Evolutionary conservation across 1,140 invertebrate species (phyloP), one percentile per base, ranked within the genome.

Genomic region (Mactra quadrangularis): DNA sequence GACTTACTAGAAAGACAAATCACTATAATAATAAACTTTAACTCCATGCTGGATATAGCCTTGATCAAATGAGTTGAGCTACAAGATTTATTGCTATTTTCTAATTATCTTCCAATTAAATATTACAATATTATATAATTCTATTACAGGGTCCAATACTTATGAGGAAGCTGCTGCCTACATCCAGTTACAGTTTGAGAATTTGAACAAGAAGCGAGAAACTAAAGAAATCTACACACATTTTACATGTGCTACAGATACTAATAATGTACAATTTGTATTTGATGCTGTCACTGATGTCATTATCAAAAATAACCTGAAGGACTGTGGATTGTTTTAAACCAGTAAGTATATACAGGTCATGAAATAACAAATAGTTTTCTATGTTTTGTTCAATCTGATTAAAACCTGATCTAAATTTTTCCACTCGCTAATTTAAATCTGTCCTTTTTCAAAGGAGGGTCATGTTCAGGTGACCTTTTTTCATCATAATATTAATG

Each of bases 151-250:
- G 87, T 96, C 97, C 81, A 98, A 99, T 95, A 98, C 99, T 89
- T 99, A 99, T 93, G 97, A 98, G 86, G 98, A 99, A 94, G 98
- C 98, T 84, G 98, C 98, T 47, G 97, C 98, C 59, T 99, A 99
- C 94, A 99, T 99, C 81, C 97, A 99, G 93, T 96, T 97, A 88
- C 98, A 99, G 95, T 99, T 99, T 94, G 99, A 99, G 94, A 98
- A 98, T 90, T 97, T 99, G 94, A 99, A 99, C 95, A 99, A 99
- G 94, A 91, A 91, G 84, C 98, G 97, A 89, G 92, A 92, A 55
- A 98, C 97, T 90, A 99, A 99, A 94, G 98, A 99, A 95, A 99
- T 99, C 93, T 99, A 99, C 95, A 99, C 98, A 95, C 99, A 99
- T 95, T 99, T 99, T 96, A 99, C 99, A 84, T 99, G 99, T 95